These are phyloP conservation scores for Phrynosoma blainvillii DNA, from an alignment of 2,113 vertebrate species.

Conservation along the genomic window DNA sequence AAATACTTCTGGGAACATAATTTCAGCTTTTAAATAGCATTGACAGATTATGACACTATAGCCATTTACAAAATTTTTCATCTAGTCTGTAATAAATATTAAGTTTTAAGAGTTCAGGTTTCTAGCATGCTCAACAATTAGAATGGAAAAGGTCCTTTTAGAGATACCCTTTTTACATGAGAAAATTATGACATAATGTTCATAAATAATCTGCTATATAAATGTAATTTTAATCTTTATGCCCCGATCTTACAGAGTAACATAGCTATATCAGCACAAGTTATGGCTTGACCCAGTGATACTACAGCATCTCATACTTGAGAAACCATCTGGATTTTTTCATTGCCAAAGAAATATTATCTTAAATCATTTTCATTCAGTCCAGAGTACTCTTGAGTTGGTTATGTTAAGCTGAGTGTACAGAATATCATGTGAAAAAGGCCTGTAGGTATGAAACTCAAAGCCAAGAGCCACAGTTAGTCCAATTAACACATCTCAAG, in stretches of 20 bases:
- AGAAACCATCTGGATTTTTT: background rate
- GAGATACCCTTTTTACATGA: background rate
- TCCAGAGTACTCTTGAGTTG: background rate
- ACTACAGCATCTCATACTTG: background rate
- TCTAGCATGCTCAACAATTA: background rate
- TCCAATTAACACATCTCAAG: background rate
- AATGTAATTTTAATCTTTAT: constrained; percentile 9
- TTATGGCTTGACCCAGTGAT: background rate
- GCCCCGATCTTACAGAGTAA: background rate
- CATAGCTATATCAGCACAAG: background rate
- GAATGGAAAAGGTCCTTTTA: background rate
- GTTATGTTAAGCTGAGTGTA: background rate
- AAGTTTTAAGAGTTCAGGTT: background rate
- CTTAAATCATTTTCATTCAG: background rate
- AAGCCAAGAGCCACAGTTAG: background rate
- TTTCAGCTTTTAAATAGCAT: constrained; percentile 11
- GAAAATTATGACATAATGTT: background rate
- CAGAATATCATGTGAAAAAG: background rate
- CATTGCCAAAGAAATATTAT: constrained; percentile 8
- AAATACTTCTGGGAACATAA: constrained; percentile 17
- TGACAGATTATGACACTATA: background rate
- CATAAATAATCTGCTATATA: background rate
- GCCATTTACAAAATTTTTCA: background rate
- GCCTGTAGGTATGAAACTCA: background rate
- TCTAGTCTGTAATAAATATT: constrained; percentile 6